Evolutionary conservation across 2,113 vertebrate species (phyloP).

Genomic region (Indicator maculatus): DNA sequence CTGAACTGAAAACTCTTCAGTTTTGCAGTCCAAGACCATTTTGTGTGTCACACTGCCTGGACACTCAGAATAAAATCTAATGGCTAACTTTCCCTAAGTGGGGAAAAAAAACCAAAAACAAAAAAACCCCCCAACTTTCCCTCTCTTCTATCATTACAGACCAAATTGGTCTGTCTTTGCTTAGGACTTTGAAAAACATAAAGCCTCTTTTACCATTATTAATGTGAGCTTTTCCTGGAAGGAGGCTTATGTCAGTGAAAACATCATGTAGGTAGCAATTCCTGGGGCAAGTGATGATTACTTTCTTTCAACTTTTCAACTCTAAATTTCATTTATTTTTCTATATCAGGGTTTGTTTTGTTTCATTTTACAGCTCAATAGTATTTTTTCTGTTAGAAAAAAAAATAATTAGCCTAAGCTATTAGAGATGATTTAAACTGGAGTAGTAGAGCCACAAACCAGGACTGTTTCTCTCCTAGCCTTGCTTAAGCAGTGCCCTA

Average conservation of each 20-base stretch:
- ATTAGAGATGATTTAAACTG: background rate
- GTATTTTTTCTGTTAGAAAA: accelerated
- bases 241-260: background rate
- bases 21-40: background rate
- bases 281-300: background rate
- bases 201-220: background rate
- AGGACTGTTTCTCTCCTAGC: background rate
- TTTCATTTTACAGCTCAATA: background rate
- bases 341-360: accelerated
- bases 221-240: background rate
- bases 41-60: background rate
- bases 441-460: background rate
- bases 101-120: background rate
- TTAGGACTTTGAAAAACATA: background rate
- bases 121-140: too few species aligned
- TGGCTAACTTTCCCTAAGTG: background rate
- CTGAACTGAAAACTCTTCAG: background rate
- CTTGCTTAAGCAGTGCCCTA: background rate
- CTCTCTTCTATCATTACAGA: background rate
- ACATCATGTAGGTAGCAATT: background rate
- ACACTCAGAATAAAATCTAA: background rate
- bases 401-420: background rate
- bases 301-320: background rate
- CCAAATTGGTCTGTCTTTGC: background rate
- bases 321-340: background rate